phyloP scores from a whole-genome alignment of 1,140 invertebrate genomes.

The Danaus melanippus region DNA sequence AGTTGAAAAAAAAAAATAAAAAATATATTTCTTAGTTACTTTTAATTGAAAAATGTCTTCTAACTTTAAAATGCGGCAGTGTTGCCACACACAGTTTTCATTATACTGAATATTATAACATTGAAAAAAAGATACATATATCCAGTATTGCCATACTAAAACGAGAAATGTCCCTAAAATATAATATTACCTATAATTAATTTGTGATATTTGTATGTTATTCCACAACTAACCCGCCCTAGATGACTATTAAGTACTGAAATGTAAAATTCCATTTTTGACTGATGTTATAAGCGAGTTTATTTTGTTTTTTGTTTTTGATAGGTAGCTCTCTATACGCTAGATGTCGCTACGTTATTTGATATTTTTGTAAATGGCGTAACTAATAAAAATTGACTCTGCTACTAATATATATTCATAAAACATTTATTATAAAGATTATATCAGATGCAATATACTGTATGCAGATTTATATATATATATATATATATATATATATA shows the following conservation, averaged over 20 bases:
- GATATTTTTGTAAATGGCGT: constrained; percentile 4
- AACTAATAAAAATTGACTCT: too few relatives aligned
- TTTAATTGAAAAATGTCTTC: too few relatives aligned
- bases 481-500: too few relatives aligned
- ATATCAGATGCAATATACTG: too few relatives aligned
- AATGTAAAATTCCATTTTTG: constrained; percentile 30
- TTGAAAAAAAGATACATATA: neutral
- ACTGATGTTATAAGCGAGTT: constrained; percentile 26
- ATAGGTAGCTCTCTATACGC: constrained; percentile 26
- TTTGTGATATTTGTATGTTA: constrained; percentile 26
- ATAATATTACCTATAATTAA: constrained; percentile 20
- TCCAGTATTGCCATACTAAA: neutral
- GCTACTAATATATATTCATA: too few relatives aligned
- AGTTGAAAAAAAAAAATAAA: too few relatives aligned
- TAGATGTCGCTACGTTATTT: constrained; percentile 12
- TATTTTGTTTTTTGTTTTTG: constrained; percentile 21
- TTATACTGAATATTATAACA: too few relatives aligned
- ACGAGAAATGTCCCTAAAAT: constrained; percentile 14
- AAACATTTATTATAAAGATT: too few relatives aligned
- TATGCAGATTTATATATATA: too few relatives aligned
- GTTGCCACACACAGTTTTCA: too few relatives aligned
- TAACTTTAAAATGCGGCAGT: too few relatives aligned
- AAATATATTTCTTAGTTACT: too few relatives aligned
- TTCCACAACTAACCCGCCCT: constrained; percentile 25
- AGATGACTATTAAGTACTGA: constrained; percentile 19